phyloP scores from a whole-genome alignment of 1,140 invertebrate species.

The Leptinotarsa defecta region DNA sequence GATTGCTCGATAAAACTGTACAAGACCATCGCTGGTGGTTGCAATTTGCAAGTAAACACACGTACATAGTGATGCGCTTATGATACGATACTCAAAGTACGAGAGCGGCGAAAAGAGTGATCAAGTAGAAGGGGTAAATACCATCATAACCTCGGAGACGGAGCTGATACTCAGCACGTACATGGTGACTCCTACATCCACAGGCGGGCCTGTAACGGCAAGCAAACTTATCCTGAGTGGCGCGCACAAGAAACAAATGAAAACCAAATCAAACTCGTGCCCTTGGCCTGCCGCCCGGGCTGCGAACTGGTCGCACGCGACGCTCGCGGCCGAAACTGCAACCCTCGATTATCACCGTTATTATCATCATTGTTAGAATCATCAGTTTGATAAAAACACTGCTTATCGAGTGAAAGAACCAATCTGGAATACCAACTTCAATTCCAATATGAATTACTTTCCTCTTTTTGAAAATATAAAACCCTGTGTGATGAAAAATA shows the following conservation, averaged over 20 bases:
- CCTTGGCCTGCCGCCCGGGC: slow-evolving; percentile 53
- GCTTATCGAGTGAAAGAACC: not conserved
- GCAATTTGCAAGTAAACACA: slow-evolving; percentile 33
- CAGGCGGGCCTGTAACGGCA: slow-evolving; percentile 84
- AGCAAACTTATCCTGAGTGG: slow-evolving; percentile 36
- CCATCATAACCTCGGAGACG: slow-evolving; percentile 97
- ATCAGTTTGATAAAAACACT: not conserved
- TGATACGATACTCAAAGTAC: slow-evolving; percentile 17
- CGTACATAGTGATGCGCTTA: slow-evolving; percentile 27
- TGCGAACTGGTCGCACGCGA: slow-evolving; percentile 27
- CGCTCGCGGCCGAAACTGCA: slow-evolving; percentile 50
- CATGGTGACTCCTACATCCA: slow-evolving; percentile 96
- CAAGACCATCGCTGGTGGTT: slow-evolving; percentile 34
- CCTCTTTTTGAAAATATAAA: no score
- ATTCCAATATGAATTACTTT: no score
- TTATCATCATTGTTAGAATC: not conserved
- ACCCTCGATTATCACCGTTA: slow-evolving; percentile 20
- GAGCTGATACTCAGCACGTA: slow-evolving; percentile 98
- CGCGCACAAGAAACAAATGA: slow-evolving; percentile 32
- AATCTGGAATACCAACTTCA: not conserved
- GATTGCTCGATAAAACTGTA: slow-evolving; percentile 25
- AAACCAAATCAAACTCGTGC: slow-evolving; percentile 57
- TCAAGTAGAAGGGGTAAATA: slow-evolving; percentile 57
- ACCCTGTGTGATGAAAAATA: no score
- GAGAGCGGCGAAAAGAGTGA: slow-evolving; percentile 10